These are phyloP conservation scores for Hylia prasina DNA, from an alignment of 2,113 vertebrate genomes.

Conservation along the genomic window DNA sequence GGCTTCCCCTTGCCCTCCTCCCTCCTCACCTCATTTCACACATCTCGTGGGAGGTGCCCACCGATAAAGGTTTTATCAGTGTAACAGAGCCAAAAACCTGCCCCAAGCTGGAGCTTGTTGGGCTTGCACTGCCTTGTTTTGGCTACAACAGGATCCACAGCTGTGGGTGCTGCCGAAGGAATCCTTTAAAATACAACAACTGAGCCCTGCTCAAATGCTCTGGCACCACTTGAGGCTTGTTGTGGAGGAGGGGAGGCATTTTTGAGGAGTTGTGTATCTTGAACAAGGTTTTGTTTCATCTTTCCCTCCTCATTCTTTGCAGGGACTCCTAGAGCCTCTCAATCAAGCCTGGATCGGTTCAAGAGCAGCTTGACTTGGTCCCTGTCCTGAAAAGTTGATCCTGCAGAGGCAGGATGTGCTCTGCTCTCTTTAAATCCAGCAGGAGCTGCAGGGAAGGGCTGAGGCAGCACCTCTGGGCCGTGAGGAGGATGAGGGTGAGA, in stretches of 20 bases:
- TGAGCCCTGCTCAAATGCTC: background rate
- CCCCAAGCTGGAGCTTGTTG: background rate
- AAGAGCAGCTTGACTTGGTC: background rate
- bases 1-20: background rate
- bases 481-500: background rate
- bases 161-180: background rate
- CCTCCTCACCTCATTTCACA: background rate
- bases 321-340: background rate
- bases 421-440: background rate
- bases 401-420: background rate
- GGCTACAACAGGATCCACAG: background rate
- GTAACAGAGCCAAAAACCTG: background rate
- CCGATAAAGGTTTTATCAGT: background rate
- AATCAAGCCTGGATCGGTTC: background rate
- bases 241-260: background rate
- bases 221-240: background rate
- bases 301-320: background rate
- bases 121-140: slow-evolving; percentile 4
- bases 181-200: background rate
- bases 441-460: background rate
- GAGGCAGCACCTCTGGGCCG: background rate
- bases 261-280: background rate
- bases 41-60: background rate
- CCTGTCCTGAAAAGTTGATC: background rate
- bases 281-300: background rate